Evolutionary conservation across 1,140 invertebrate species (phyloP), one percentile per base, ranked within the genome.

Genomic region (Limonius californicus): DNA sequence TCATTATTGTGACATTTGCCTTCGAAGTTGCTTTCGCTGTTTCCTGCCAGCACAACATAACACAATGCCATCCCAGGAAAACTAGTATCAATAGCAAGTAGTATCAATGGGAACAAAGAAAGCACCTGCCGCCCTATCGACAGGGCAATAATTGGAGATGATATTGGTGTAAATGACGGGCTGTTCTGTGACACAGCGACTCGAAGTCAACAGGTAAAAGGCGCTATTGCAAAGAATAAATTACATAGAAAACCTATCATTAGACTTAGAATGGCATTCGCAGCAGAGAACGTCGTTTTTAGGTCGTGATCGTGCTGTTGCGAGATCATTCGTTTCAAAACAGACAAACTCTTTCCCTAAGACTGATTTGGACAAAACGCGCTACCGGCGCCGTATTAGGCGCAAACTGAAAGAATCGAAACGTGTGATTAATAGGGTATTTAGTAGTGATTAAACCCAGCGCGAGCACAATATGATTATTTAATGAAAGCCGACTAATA

Each of bases 121-220:
- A 12, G 11, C 35, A 39, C 35, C 35, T 39, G 35, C 35, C 35
- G n/a, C n/a, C n/a, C 35, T 39, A 39, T 12, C n/a, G 35, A 39
- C 35, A 39, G 8, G 2, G 11, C 2, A 39, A 39, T 39, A 39
- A 39, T 39, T 39, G 35, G 35, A 39, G 35, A 39, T 39, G 35
- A 39, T 39, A 39, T 39, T 39, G 35, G n/a, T 39, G n/a, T 39
- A 39, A 39, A 39, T 39, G 11, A n/a, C 35, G 35, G 35, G 11
- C 3, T 7, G 8, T 39, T 39, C 35, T 39, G 35, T 39, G 35
- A 39, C 35, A 39, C n/a, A 39, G 3, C 3, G 23, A 9, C n/a
- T 32, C 43, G 43, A 45, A 45, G 43, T 45, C 43, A 45, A 45
- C 45, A 50, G 45, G 45, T 50, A 50, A 50, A 50, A 39, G 35